These are phyloP conservation scores for Cynopterus brachyotis DNA, from an alignment of 2,113 vertebrate species.

Conservation along the genomic window DNA sequence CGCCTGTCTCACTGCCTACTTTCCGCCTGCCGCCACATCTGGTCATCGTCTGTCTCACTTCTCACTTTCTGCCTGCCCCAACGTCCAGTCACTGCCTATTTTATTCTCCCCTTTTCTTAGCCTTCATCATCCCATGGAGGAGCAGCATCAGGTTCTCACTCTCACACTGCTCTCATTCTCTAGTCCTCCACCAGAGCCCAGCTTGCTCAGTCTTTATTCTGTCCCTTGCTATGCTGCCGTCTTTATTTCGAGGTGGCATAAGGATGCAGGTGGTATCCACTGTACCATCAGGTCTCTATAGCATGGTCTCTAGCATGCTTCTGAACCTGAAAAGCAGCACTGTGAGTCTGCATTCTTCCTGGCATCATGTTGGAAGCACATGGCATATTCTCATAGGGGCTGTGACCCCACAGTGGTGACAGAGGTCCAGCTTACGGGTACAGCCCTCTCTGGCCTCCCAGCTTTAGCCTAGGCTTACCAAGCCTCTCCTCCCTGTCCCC, in stretches of 20 bases:
- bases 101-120: not conserved
- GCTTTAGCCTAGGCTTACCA: not conserved
- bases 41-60: not conserved
- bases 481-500: not conserved
- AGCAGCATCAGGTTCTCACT: not conserved
- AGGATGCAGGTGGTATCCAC: not conserved
- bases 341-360: not conserved
- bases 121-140: no score
- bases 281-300: accelerated
- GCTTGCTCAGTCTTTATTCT: not conserved
- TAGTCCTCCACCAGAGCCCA: not conserved
- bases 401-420: not conserved
- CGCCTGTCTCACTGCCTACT: not conserved
- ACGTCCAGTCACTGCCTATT: not conserved
- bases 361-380: accelerated
- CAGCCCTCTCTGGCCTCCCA: no score
- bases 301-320: not conserved
- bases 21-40: accelerated
- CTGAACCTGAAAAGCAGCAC: not conserved
- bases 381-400: not conserved
- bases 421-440: no score
- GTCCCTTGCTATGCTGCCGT: not conserved
- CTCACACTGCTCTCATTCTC: no score
- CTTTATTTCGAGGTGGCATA: not conserved
- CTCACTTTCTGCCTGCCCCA: no score